Conservation (phyloP, 2,113 vertebrate species). For the Spermophilus dauricus region DNA sequence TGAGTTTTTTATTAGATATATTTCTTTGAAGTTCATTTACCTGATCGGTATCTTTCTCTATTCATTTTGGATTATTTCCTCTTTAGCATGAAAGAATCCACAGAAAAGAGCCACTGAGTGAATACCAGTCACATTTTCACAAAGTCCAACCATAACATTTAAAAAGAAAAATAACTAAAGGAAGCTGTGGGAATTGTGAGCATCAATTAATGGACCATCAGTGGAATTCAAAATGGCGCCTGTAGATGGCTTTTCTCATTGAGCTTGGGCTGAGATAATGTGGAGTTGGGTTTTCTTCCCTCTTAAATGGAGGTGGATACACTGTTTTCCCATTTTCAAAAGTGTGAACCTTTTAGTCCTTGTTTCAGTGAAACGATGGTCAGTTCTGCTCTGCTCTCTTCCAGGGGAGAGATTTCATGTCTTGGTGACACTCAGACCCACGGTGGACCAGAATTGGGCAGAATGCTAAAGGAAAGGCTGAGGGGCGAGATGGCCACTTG, state of each 20-base stretch:
- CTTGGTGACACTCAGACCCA: not conserved
- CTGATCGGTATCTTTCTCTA: accelerated
- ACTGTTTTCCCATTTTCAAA: not conserved
- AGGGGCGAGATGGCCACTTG: not conserved
- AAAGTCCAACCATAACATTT: not conserved
- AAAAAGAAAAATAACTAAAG: too few relatives aligned
- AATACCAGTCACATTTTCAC: accelerated
- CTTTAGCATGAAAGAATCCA: accelerated
- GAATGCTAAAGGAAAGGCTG: too few relatives aligned
- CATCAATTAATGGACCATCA: too few relatives aligned
- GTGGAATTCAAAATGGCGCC: not conserved
- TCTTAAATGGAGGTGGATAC: accelerated
- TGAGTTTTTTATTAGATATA: not conserved
- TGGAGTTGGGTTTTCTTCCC: not conserved
- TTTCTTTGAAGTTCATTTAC: too few relatives aligned
- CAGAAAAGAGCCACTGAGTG: accelerated
- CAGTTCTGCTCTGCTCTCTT: too few relatives aligned
- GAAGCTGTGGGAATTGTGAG: not conserved
- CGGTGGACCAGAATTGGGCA: too few relatives aligned
- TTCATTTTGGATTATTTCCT: not conserved
- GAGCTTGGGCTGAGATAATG: not conserved
- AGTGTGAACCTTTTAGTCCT: not conserved
- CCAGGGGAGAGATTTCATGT: not conserved
- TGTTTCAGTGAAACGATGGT: not conserved
- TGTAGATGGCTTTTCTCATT: too few relatives aligned